A percentile compares a stretch with the other conserved stretches of the same genome.
phyloP scores from a whole-genome alignment of 2,113 vertebrate genomes.

The Xiphophorus hellerii region DNA sequence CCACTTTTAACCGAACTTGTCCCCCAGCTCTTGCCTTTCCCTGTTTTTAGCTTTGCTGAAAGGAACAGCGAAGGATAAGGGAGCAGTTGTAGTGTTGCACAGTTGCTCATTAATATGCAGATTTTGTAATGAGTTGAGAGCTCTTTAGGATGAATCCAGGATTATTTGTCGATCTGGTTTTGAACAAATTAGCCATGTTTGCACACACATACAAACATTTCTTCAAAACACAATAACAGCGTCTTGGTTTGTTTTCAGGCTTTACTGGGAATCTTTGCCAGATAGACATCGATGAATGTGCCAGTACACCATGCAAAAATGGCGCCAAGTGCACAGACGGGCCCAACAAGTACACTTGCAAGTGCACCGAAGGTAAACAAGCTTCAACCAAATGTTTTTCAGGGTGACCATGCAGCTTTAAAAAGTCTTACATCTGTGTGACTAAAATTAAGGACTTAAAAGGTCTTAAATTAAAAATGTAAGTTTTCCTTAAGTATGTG shows the following conservation, averaged over 20 bases:
- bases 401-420: too few species aligned
- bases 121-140: constrained; percentile 58
- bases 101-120: constrained; percentile 71
- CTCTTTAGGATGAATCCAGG: constrained; percentile 35
- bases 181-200: constrained; percentile 58
- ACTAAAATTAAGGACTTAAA: too few species aligned
- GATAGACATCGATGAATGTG: constrained; percentile 92
- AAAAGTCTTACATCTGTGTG: too few species aligned
- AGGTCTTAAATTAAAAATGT: too few species aligned
- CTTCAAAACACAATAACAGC: constrained; percentile 33
- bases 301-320: constrained; percentile 95
- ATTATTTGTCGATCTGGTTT: constrained; percentile 47
- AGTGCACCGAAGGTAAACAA: constrained; percentile 90
- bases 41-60: constrained; percentile 34
- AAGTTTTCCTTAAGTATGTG: too few species aligned
- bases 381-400: not conserved
- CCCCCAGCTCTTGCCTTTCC: constrained; percentile 28
- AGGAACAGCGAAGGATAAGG: constrained; percentile 50
- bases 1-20: constrained; percentile 32
- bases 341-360: constrained; percentile 92
- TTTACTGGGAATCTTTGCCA: constrained; percentile 91
- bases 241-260: constrained; percentile 78
- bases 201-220: constrained; percentile 7
- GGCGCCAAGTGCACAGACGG: constrained; percentile 93
- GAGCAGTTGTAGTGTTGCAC: constrained; percentile 44